Conservation (phyloP, 2,888 invertebrate species). For the Eupithecia subumbrata region DNA sequence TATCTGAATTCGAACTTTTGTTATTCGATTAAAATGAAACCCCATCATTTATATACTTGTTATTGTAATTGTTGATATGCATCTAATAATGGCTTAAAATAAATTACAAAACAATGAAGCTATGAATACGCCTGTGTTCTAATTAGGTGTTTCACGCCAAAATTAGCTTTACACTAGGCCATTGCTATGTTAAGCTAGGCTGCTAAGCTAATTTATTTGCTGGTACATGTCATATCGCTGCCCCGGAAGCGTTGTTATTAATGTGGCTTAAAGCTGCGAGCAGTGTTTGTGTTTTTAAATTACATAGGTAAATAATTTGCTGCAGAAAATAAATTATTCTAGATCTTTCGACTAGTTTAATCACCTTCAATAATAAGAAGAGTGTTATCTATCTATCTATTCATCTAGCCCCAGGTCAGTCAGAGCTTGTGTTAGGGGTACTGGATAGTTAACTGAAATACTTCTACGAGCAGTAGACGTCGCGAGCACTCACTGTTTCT, state of each 20-base stretch:
- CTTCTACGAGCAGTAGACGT: too few relatives aligned
- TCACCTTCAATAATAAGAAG: too few relatives aligned
- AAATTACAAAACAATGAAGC: constrained; percentile 1
- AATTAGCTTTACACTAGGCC: constrained; percentile 35
- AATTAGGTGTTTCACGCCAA: constrained; percentile 22
- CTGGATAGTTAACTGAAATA: too few relatives aligned
- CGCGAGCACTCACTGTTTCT: too few relatives aligned
- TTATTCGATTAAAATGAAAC: too few relatives aligned
- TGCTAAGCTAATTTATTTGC: constrained; percentile 17
- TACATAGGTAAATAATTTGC: background rate
- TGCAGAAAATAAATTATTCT: background rate
- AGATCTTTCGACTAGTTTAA: background rate
- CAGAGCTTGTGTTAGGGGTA: too few relatives aligned
- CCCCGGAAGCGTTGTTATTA: constrained; percentile 6
- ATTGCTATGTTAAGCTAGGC: constrained; percentile 6
- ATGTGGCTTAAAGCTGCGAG: constrained; percentile 6
- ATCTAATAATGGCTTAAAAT: background rate
- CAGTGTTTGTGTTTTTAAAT: background rate
- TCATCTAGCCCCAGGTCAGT: too few relatives aligned
- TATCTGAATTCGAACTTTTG: too few relatives aligned
- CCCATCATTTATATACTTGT: too few relatives aligned
- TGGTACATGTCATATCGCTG: constrained; percentile 17
- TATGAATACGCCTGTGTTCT: background rate
- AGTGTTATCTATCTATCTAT: too few relatives aligned
- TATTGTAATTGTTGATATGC: too few relatives aligned